Evolutionary conservation across 2,797 vertebrate species (phyloP).

Genomic region (Rhyacichthys aspro): DNA sequence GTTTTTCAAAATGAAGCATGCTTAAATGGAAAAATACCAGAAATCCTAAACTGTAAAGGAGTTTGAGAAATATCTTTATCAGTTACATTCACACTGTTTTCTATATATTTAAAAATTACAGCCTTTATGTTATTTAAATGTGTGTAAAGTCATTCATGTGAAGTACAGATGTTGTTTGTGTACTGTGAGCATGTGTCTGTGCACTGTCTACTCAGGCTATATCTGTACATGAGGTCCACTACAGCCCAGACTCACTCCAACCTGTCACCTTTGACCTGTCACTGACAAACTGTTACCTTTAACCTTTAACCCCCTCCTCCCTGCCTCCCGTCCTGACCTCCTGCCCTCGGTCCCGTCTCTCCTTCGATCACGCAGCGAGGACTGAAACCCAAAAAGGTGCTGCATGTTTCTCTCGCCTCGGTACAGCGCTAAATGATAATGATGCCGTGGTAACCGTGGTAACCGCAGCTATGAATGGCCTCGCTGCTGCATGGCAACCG

Average conservation of each 20-base stretch:
- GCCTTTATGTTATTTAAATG: no score
- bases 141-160: no score
- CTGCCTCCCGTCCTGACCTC: conserved; percentile 30
- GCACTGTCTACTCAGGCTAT: background rate
- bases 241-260: conserved; percentile 5
- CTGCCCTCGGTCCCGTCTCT: conserved; percentile 44
- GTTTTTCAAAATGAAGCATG: no score
- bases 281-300: conserved; percentile 66
- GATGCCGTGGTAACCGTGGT: conserved; percentile 51
- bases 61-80: no score
- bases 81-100: no score
- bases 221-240: conserved; percentile 1
- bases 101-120: no score
- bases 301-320: conserved; percentile 66
- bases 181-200: background rate
- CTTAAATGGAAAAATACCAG: no score
- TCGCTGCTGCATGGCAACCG: conserved; percentile 73
- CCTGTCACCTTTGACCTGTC: conserved; percentile 49
- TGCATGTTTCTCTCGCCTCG: conserved; percentile 83
- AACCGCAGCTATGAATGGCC: conserved; percentile 62
- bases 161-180: no score
- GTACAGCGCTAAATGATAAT: conserved; percentile 53
- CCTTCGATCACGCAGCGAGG: conserved; percentile 88
- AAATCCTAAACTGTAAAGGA: no score
- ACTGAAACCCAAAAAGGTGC: conserved; percentile 97